These are phyloP conservation scores for Phyto melanocephala DNA, from an alignment of 2,888 invertebrate genomes.

Conservation along the genomic window DNA sequence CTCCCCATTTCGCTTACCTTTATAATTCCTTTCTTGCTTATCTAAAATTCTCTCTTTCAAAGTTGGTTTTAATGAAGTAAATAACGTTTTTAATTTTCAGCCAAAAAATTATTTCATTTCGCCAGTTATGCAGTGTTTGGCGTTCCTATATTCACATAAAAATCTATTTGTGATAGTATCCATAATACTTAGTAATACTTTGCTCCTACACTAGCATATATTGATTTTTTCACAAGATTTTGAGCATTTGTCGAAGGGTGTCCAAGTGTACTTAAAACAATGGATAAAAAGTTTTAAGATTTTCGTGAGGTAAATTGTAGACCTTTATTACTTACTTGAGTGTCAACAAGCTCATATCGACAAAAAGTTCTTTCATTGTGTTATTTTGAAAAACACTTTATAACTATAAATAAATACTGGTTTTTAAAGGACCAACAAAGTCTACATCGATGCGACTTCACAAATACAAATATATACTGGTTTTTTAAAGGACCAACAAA, in stretches of 20 bases:
- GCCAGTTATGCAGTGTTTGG: background rate
- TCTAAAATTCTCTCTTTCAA: too few species aligned
- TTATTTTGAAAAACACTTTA: too few species aligned
- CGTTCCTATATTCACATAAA: background rate
- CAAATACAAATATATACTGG: background rate
- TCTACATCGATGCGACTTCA: too few species aligned
- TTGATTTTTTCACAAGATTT: background rate
- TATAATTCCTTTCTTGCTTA: too few species aligned
- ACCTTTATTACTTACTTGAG: slow-evolving; percentile 11
- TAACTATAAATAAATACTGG: too few species aligned
- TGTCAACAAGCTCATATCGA: slow-evolving; percentile 1
- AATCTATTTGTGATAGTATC: background rate
- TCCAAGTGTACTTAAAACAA: background rate
- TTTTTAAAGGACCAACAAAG: too few species aligned
- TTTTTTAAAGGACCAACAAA: background rate
- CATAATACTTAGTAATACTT: background rate
- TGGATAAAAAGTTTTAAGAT: background rate
- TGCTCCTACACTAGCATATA: background rate
- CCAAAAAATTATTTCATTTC: background rate
- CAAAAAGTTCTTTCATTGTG: slow-evolving; percentile 19
- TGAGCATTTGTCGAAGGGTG: background rate
- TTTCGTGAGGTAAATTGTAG: background rate
- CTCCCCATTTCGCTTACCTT: too few species aligned
- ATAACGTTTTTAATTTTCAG: background rate
- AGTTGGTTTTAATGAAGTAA: too few species aligned